Percentiles rank a stretch among this genome's conserved stretches.
Evolutionary conservation across 2,113 vertebrate genomes (phyloP).

Genomic region (Alethe diademata): DNA sequence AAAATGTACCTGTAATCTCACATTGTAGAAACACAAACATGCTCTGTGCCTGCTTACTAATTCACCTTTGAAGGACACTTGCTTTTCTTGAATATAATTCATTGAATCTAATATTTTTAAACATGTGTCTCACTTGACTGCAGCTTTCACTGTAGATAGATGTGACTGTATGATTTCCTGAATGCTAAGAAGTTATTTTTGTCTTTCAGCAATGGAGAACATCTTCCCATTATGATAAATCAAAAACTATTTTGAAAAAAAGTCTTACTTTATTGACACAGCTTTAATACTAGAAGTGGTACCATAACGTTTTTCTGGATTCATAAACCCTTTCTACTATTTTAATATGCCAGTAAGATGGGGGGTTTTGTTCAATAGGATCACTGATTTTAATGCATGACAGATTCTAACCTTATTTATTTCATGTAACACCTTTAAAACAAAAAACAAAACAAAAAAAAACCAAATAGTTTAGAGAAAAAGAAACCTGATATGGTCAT

Average conservation of each 20-base stretch:
- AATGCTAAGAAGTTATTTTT: background rate
- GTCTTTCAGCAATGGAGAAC: background rate
- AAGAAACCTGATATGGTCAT: background rate
- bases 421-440: background rate
- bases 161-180: background rate
- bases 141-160: background rate
- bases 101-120: background rate
- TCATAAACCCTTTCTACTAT: background rate
- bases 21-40: fast-evolving
- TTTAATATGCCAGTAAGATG: background rate
- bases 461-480: background rate
- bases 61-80: background rate
- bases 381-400: background rate
- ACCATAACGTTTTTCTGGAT: background rate
- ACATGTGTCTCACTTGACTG: background rate
- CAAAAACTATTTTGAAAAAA: background rate
- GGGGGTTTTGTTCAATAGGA: background rate
- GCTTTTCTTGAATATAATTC: background rate
- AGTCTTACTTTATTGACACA: background rate
- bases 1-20: background rate
- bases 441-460: background rate
- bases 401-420: background rate
- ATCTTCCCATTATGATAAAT: background rate
- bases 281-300: background rate
- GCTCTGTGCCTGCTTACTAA: background rate